Evolutionary conservation across 2,113 vertebrate species (phyloP), one percentile per base, ranked within the genome.

Genomic region (Isichthys henryi): DNA sequence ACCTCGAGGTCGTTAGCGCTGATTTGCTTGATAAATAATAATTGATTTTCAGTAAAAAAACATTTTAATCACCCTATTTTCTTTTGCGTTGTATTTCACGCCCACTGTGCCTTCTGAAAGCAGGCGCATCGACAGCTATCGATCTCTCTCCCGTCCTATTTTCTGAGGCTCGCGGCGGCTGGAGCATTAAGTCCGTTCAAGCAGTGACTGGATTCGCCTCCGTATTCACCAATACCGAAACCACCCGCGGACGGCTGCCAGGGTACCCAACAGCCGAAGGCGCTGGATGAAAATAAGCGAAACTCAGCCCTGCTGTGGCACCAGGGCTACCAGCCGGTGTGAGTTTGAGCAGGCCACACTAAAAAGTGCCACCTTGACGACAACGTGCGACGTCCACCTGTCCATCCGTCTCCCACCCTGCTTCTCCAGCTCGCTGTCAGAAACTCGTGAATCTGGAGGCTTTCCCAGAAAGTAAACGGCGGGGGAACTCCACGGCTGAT

Each of bases 1-100:
- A 50, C 77, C 70, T 82, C 50, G 11, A 11, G 74, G 88, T 43
- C 88, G 13, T 53, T 82, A 50, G 70, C 49, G 19, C 50, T 82
- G 70, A 89, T 89, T 89, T 89, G 39, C 74, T 21, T 82, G 31
- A 53, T 53, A 89, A 89, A 89, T 50, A 80, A 85, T 53, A 27
- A 31, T 80, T 58, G 82, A 89, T 56, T 86, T 35, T 87, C 49
- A 87, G 50, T 80, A 80, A 80, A 80, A 6, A 80, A 19, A 2
- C 89, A 48, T 35, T 53, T 45, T 80, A 74, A 90, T 53, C 11
- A 80, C 49, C 70, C 31, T 3, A 17, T 56, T 77, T 53, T 45
- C 48, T 80, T 31, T 50, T 23, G 66, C 27, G 1, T 86, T 86
- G 21, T 11, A 8, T 74, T 70, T 8, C 62, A 31, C 66, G 88